phyloP scores from a whole-genome alignment of 1,140 invertebrate species.

The Sinella curviseta region DNA sequence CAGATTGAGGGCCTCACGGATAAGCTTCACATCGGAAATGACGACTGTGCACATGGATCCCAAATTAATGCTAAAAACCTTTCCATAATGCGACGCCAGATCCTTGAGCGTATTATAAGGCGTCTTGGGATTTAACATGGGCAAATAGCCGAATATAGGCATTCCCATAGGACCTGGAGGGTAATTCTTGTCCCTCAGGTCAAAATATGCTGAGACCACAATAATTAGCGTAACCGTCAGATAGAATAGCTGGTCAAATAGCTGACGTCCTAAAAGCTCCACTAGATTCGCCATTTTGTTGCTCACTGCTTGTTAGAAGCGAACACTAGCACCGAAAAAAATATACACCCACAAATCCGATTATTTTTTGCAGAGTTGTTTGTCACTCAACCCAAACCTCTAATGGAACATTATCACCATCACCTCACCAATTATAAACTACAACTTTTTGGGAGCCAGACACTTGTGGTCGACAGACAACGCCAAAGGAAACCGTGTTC shows the following conservation, averaged over 20 bases:
- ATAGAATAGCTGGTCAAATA: constrained; percentile 45
- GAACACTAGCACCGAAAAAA: no score
- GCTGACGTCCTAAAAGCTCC: not conserved
- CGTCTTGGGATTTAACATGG: constrained; percentile 65
- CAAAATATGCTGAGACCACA: constrained; percentile 40
- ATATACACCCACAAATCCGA: no score
- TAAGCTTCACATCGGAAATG: constrained; percentile 68
- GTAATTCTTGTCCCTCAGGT: constrained; percentile 46
- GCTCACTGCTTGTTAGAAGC: no score
- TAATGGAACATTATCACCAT: no score
- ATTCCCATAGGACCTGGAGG: constrained; percentile 75
- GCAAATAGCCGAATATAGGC: constrained; percentile 75
- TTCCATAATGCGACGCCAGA: constrained; percentile 67
- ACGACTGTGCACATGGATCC: constrained; percentile 73
- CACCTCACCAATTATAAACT: no score
- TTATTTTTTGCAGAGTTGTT: no score
- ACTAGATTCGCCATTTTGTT: not conserved
- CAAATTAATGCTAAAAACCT: constrained; percentile 70
- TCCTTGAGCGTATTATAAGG: constrained; percentile 70
- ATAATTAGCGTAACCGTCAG: constrained; percentile 33
- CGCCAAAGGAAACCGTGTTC: not conserved
- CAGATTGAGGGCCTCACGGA: constrained; percentile 69
- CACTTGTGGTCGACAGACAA: no score
- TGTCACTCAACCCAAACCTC: no score
- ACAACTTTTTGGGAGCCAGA: not conserved